A percentile compares a stretch with the other conserved stretches of the same genome.
phyloP scores from a whole-genome alignment of 2,797 vertebrate genomes.

The Halcyon smyrnensis region DNA sequence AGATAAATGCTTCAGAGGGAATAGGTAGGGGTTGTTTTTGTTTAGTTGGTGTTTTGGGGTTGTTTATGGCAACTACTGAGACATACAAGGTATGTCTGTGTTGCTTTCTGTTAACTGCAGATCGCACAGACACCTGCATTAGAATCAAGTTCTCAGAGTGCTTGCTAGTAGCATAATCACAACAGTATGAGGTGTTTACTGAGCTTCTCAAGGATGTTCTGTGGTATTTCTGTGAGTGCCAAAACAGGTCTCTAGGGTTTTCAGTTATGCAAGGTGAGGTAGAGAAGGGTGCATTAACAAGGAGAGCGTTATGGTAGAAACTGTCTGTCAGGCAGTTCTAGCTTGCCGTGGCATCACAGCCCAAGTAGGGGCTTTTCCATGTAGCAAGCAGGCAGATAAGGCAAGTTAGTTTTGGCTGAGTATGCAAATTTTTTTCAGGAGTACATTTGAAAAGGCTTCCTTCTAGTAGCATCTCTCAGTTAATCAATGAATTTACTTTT shows the following conservation, averaged over 20 bases:
- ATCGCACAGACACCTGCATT: neutral
- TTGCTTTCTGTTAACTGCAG: neutral
- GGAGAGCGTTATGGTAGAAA: neutral
- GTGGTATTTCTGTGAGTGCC: neutral
- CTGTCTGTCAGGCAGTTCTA: neutral
- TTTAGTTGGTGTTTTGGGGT: neutral
- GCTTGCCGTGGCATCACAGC: neutral
- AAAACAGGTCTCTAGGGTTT: neutral
- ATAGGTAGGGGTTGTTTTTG: neutral
- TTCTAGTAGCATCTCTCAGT: neutral
- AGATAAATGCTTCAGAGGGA: neutral
- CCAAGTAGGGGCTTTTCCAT: neutral
- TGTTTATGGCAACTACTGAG: neutral
- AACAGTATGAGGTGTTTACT: neutral
- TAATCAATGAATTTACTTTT: neutral
- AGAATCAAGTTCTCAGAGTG: neutral
- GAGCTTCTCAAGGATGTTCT: neutral
- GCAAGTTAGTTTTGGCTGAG: neutral
- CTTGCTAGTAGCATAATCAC: neutral
- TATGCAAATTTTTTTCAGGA: neutral
- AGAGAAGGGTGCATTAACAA: neutral
- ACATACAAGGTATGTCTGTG: neutral
- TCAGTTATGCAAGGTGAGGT: neutral
- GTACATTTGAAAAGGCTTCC: neutral
- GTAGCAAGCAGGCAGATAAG: neutral